phyloP scores from a whole-genome alignment of 2,888 invertebrate genomes.

The Ormyrus nitidulus region DNA sequence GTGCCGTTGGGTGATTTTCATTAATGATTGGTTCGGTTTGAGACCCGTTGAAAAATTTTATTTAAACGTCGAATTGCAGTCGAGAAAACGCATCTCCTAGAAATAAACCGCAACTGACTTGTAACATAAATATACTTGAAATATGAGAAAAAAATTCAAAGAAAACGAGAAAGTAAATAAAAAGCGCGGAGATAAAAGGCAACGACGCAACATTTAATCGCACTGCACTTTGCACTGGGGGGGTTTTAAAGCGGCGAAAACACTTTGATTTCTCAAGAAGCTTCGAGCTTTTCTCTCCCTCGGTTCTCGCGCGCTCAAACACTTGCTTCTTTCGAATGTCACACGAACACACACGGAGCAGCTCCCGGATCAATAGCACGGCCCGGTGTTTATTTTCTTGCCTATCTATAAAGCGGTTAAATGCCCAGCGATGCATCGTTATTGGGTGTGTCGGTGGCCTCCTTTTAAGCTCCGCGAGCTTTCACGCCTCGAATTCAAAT shows the following conservation, averaged over 20 bases:
- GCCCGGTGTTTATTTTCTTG: constrained; percentile 4
- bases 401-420: too few relatives aligned
- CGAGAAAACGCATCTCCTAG: too few relatives aligned
- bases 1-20: too few relatives aligned
- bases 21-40: too few relatives aligned
- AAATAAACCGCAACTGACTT: too few relatives aligned
- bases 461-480: background rate
- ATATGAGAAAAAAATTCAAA: too few relatives aligned
- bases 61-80: too few relatives aligned
- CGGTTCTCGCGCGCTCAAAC: background rate
- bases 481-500: too few relatives aligned
- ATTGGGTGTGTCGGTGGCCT: background rate
- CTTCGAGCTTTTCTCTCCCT: constrained; percentile 3
- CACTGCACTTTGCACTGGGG: constrained; percentile 29
- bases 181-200: background rate
- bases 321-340: constrained; percentile 13
- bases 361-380: constrained; percentile 35
- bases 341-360: background rate
- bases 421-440: background rate
- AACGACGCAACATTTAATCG: background rate
- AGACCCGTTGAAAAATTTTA: too few relatives aligned
- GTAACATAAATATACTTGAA: too few relatives aligned
- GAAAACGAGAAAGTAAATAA: too few relatives aligned
- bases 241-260: background rate
- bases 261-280: constrained; percentile 33